A percentile compares a stretch with the other conserved stretches of the same genome.
phyloP scores from a whole-genome alignment of 2,113 vertebrate genomes.

The Indicator indicator region DNA sequence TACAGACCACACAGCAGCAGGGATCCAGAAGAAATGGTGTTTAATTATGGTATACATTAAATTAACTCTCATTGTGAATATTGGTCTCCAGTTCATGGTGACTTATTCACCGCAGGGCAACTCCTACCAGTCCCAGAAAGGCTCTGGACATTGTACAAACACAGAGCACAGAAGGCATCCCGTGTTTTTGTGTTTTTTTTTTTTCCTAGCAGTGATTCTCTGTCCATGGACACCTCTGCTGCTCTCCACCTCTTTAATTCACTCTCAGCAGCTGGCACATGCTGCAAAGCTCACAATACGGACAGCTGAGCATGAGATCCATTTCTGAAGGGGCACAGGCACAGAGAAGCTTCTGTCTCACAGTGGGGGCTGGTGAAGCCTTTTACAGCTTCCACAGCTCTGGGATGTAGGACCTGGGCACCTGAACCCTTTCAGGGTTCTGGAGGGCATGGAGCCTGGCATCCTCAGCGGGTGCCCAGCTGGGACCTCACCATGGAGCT shows the following conservation, averaged over 20 bases:
- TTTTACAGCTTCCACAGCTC: neutral
- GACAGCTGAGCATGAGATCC: neutral
- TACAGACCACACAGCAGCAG: neutral
- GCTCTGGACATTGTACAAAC: neutral
- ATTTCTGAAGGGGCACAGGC: neutral
- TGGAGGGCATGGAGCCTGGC: neutral
- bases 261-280: neutral
- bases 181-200: neutral
- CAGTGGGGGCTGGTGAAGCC: fast-evolving
- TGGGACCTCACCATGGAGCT: neutral
- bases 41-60: slow-evolving; percentile 73
- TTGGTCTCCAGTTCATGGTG: neutral
- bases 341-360: neutral
- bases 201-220: neutral
- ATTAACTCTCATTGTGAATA: slow-evolving; percentile 46
- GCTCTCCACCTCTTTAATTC: neutral
- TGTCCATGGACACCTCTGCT: neutral
- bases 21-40: slow-evolving; percentile 1
- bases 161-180: neutral
- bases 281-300: neutral
- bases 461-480: neutral
- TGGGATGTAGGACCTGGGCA: neutral
- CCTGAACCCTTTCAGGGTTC: neutral
- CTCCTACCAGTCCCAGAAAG: neutral
- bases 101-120: neutral